These are phyloP conservation scores for Elgonia sp. DNA, from an alignment of 2,888 invertebrate genomes.

Conservation along the genomic window DNA sequence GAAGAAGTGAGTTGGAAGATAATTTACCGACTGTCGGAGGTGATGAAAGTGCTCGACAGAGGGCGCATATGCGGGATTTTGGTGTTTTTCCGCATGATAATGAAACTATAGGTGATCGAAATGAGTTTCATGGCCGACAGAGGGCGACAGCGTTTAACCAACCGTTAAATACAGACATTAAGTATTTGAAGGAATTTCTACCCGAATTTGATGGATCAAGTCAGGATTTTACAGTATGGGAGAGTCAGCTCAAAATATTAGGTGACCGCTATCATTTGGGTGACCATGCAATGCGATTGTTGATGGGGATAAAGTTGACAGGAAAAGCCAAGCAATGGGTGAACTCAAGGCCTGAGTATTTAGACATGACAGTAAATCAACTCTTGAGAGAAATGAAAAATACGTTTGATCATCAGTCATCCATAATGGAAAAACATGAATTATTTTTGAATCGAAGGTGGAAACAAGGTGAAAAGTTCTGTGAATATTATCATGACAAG, in stretches of 20 bases:
- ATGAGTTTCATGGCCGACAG: no score
- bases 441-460: no score
- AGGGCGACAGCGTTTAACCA: no score
- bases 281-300: neutral
- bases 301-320: neutral
- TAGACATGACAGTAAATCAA: slow-evolving; percentile 29
- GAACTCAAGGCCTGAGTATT: slow-evolving; percentile 66
- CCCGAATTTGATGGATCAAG: no score
- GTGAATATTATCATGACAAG: no score
- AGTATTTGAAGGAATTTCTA: no score
- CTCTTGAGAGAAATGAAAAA: slow-evolving; percentile 58
- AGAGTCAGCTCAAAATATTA: no score
- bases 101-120: neutral
- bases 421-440: slow-evolving; percentile 29
- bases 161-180: no score
- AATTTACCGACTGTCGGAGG: neutral
- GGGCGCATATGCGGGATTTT: no score
- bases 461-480: no score
- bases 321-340: slow-evolving; percentile 47
- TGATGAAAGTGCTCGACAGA: neutral
- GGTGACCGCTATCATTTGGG: neutral
- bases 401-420: slow-evolving; percentile 58
- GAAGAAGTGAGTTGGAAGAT: neutral
- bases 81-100: neutral
- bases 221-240: no score